Conservation (phyloP, 92 coral and sea anemone genomes). For the Diadumene lineata region DNA sequence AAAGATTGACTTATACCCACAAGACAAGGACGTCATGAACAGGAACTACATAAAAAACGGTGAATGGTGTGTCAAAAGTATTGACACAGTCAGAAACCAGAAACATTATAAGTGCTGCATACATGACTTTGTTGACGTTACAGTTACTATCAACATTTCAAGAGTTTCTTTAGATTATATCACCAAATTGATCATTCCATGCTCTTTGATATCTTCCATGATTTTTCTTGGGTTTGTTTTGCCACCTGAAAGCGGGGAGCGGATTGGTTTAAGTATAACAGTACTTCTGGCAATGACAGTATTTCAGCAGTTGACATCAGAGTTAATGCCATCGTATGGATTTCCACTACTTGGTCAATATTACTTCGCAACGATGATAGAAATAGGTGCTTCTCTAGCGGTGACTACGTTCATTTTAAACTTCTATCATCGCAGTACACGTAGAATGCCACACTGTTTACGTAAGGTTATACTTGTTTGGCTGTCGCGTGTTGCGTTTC, state of each 20-base stretch:
- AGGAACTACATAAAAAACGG: slow-evolving; percentile 67
- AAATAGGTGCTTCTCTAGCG: slow-evolving; percentile 81
- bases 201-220: slow-evolving; percentile 95
- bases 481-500: slow-evolving; percentile 77
- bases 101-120: slow-evolving; percentile 54
- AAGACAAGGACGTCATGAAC: slow-evolving; percentile 52
- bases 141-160: slow-evolving; percentile 70
- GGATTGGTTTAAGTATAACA: slow-evolving; percentile 90
- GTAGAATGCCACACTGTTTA: slow-evolving; percentile 88
- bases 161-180: slow-evolving; percentile 79
- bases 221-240: slow-evolving; percentile 88
- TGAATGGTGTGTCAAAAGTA: slow-evolving; percentile 70
- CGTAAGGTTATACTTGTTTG: slow-evolving; percentile 68
- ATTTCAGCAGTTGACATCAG: slow-evolving; percentile 93
- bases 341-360: slow-evolving; percentile 94
- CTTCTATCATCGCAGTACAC: slow-evolving; percentile 91
- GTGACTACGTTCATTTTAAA: slow-evolving; percentile 89
- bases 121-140: slow-evolving; percentile 61
- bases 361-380: slow-evolving; percentile 87
- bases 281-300: slow-evolving; percentile 97
- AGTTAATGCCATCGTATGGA: slow-evolving; percentile 91
- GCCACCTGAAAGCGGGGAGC: slow-evolving; percentile 96
- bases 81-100: slow-evolving; percentile 40
- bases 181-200: slow-evolving; percentile 84
- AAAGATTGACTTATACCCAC: slow-evolving; percentile 56